Base-by-base conservation (phyloP, 2,797 vertebrate genomes). In the Pipistrellus pipistrellus region DNA sequence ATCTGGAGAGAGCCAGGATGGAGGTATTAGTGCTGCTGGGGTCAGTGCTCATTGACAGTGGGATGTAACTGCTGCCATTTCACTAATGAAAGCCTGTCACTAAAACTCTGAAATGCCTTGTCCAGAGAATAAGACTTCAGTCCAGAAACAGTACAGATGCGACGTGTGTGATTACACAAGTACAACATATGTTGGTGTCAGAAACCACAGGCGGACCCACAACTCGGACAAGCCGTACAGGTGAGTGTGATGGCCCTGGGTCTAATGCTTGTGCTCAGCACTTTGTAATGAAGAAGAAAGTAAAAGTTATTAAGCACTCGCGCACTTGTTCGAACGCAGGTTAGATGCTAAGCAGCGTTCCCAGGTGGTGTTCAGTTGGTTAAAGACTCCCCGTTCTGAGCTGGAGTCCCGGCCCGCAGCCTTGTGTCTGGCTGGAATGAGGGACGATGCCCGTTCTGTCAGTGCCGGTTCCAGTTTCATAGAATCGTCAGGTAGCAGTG, bases 181-280 rank as follows among this genome's bases (percentile, higher is more conserved):
- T 96, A 99, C 99, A 0, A 99, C 99, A 0, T 99, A 99, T 0
- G 99, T 99, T 0, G 99, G 99, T 0, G 99, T 99, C 88, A 98
- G 99, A 78, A 99, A 99, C 95, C 99, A 99, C 98, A 98, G 99
- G 55, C 98, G 99, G 78, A 99, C 99, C 88, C 99, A 99, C 92
- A 99, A 97, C 98, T 99, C 99, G 0, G 99, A 99, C 97, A 99
- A 99, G 97, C 99, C 99, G 1, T 99, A 99, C 97, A 99, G 99
- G 99, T 99, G 72, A 96, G 96, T 73, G 72, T 46, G 77, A 62
- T 18, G 9, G 1, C 71, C 55, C 27, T 53, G 55, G 35, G 72
- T 62, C 73, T 76, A 75, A 41, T 93, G 53, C 32, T 85, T 91
- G 4, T 32, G 14, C 86, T 77, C 69, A 90, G 75, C 73, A 32